Conservation (phyloP, 2,888 invertebrate species). For the Plagodis pulveraria region DNA sequence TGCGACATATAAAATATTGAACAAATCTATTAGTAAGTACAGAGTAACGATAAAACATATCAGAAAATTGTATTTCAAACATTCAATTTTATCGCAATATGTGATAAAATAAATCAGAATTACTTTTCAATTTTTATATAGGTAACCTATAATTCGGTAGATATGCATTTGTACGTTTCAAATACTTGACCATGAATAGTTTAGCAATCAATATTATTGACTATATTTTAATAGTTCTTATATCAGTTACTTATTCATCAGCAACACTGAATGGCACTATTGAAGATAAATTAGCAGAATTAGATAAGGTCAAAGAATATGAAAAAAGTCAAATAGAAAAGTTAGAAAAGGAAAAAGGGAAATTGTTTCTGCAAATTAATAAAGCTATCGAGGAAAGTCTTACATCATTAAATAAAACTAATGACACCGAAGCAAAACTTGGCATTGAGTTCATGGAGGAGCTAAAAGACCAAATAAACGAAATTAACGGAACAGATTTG, state of each 20-base stretch:
- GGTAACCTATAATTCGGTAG: too few species aligned
- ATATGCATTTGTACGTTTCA: not conserved
- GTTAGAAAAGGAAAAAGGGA: slow-evolving; percentile 50
- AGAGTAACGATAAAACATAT: too few species aligned
- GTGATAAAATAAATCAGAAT: too few species aligned
- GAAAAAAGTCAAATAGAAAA: slow-evolving; percentile 44
- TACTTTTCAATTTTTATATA: too few species aligned
- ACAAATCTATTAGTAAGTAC: too few species aligned
- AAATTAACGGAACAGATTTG: slow-evolving; percentile 38
- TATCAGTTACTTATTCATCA: not conserved
- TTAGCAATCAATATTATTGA: not conserved
- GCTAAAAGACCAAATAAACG: slow-evolving; percentile 49
- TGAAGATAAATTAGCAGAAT: not conserved
- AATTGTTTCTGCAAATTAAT: slow-evolving; percentile 51
- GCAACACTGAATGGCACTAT: not conserved
- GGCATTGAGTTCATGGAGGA: slow-evolving; percentile 50
- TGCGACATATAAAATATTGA: too few species aligned
- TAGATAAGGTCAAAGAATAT: not conserved
- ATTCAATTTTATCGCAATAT: too few species aligned
- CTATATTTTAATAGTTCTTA: not conserved
- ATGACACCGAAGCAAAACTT: slow-evolving; percentile 49
- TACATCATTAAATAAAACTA: slow-evolving; percentile 41
- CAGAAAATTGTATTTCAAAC: too few species aligned
- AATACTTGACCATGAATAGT: not conserved
- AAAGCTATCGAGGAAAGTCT: slow-evolving; percentile 57